Percentiles rank a stretch among this genome's conserved stretches.
Evolutionary conservation across 2,113 vertebrate genomes (phyloP).

Genomic region (Xiphias gladius): DNA sequence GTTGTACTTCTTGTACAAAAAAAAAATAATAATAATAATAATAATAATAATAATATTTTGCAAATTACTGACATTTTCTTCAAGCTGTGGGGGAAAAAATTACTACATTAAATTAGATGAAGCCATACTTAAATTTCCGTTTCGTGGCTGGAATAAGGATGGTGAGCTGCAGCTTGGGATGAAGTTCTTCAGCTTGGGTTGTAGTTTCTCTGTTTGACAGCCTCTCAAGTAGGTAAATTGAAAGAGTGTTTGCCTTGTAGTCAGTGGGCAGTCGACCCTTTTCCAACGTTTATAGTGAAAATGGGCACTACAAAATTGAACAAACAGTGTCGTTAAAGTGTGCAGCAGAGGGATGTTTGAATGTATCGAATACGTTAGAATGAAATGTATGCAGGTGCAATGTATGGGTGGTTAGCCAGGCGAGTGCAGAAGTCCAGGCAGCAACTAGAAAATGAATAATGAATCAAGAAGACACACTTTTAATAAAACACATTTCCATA

Average conservation of each 20-base stretch:
- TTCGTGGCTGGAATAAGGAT: not conserved
- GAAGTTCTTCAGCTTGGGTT: conserved; percentile 1
- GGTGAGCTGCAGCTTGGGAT: not conserved
- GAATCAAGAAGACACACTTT: conserved; percentile 43
- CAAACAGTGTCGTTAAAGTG: conserved; percentile 17
- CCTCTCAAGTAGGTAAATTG: conserved; percentile 18
- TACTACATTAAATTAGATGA: not conserved
- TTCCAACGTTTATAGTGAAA: conserved; percentile 27
- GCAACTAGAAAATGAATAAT: conserved; percentile 62
- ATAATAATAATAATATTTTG: conserved; percentile 12
- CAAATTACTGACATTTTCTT: conserved; percentile 32
- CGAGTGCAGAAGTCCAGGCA: conserved; percentile 45
- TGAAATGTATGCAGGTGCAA: conserved; percentile 43
- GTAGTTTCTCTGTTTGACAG: not conserved
- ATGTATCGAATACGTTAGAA: conserved; percentile 27
- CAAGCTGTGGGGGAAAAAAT: not conserved
- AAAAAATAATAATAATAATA: too few relatives aligned
- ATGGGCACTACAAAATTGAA: conserved; percentile 18
- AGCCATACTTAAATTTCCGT: not conserved
- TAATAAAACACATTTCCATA: conserved; percentile 52
- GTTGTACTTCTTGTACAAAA: conserved; percentile 13
- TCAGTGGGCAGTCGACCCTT: conserved; percentile 25
- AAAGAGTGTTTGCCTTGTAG: conserved; percentile 43
- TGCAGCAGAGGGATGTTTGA: conserved; percentile 20
- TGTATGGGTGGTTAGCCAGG: conserved; percentile 41